Conservation (phyloP, 2,113 vertebrate species). For the Microtus montanus region DNA sequence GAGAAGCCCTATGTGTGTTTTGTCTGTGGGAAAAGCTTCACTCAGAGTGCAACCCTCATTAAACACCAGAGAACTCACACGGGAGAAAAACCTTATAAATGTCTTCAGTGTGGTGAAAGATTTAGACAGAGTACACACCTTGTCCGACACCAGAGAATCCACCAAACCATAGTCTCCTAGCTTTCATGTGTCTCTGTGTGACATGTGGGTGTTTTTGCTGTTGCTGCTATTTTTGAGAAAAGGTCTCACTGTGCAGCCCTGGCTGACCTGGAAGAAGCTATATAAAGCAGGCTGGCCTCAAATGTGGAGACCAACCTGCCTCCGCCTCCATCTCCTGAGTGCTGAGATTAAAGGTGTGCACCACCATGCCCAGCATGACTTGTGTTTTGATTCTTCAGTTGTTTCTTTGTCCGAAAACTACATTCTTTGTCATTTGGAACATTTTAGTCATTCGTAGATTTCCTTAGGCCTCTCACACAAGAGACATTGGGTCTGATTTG, state of each 20-base stretch:
- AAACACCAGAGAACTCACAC: conserved; percentile 77
- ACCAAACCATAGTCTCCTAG: conserved; percentile 57
- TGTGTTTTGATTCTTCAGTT: neutral
- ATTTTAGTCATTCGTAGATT: neutral
- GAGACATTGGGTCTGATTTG: neutral
- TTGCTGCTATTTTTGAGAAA: neutral
- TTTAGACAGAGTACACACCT: conserved; percentile 78
- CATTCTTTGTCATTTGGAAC: conserved; percentile 19
- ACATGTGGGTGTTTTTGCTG: neutral
- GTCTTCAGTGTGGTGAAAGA: conserved; percentile 73
- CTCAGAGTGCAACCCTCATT: conserved; percentile 75
- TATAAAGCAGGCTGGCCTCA: neutral
- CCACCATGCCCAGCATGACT: neutral
- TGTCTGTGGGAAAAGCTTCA: conserved; percentile 72
- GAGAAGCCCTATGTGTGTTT: conserved; percentile 73
- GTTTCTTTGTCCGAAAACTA: neutral
- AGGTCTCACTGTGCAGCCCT: neutral
- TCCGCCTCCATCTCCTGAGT: neutral
- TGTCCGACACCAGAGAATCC: conserved; percentile 75
- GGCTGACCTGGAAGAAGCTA: neutral
- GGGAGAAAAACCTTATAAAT: conserved; percentile 79
- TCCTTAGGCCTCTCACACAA: neutral
- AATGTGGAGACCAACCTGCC: neutral
- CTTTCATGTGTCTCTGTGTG: conserved; percentile 31
- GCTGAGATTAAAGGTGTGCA: neutral